Evolutionary conservation across 1,140 invertebrate genomes (phyloP).

Genomic region (Panagrolaimus sp.): DNA sequence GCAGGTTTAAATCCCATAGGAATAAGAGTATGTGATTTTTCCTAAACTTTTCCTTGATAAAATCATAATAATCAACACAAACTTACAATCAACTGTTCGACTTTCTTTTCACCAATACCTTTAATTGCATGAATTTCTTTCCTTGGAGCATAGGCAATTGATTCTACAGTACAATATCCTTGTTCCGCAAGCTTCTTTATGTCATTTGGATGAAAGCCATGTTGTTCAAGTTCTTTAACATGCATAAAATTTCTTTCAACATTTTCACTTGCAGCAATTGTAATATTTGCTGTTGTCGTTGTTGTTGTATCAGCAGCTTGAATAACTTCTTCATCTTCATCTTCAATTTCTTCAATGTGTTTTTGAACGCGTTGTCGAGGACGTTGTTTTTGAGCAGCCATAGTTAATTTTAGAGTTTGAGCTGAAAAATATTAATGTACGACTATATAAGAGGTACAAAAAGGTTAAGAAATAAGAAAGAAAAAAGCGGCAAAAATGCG

Average conservation of each 20-base stretch:
- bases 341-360: not conserved
- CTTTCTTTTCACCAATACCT: slow-evolving; percentile 94
- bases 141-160: slow-evolving; percentile 87
- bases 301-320: not conserved
- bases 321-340: not conserved
- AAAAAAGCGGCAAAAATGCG: no score
- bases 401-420: not conserved
- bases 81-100: slow-evolving; percentile 80
- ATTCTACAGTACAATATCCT: slow-evolving; percentile 88
- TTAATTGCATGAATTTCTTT: slow-evolving; percentile 83
- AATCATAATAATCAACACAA: not conserved
- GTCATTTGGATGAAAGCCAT: slow-evolving; percentile 66
- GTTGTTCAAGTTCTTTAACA: slow-evolving; percentile 26
- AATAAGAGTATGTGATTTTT: slow-evolving; percentile 83
- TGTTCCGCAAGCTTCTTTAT: slow-evolving; percentile 87
- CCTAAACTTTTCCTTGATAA: slow-evolving; percentile 59
- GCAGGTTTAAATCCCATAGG: slow-evolving; percentile 97
- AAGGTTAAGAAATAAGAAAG: no score
- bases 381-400: not conserved
- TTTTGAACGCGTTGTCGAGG: not conserved
- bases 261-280: slow-evolving; percentile 3
- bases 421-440: not conserved
- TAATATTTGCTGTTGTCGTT: slow-evolving; percentile 10
- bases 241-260: not conserved
- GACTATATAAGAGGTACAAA: no score